Percentiles rank a stretch among this genome's conserved stretches.
Conservation (phyloP, 2,797 vertebrate species). For the Sebastes taczanowskii region DNA sequence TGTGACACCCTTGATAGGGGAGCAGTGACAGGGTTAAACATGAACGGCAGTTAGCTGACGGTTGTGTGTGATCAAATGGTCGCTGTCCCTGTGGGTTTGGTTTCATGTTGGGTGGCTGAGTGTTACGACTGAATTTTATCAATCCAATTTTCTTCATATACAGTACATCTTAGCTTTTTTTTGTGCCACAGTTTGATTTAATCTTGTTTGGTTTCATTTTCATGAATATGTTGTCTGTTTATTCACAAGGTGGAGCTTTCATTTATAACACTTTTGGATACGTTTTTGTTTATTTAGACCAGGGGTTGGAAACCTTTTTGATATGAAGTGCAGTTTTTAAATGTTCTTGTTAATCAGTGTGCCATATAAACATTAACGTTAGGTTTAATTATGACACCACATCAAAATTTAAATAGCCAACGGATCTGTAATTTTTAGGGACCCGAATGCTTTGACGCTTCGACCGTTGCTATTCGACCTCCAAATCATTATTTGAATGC, state of each 20-base stretch:
- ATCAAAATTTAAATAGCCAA: no score
- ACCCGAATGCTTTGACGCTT: no score
- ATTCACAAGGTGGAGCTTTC: neutral
- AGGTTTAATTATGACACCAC: no score
- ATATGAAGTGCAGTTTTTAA: no score
- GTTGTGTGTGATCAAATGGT: constrained; percentile 49
- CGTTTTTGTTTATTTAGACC: neutral
- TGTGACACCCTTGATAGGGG: constrained; percentile 52
- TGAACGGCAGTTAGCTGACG: constrained; percentile 30
- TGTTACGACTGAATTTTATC: neutral
- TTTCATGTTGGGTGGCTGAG: constrained; percentile 3
- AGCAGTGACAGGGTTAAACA: constrained; percentile 64
- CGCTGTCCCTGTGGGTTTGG: neutral
- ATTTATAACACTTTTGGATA: neutral
- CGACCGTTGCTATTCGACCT: no score
- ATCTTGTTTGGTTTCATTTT: neutral
- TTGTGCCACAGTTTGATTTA: neutral
- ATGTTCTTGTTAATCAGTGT: no score
- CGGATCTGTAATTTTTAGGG: no score
- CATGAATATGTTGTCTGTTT: neutral
- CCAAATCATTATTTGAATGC: no score
- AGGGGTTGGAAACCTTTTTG: no score
- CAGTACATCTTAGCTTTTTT: neutral
- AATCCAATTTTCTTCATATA: neutral
- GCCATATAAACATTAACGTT: no score